Evolutionary conservation across 2,888 invertebrate genomes (phyloP).

Genomic region (Drosophila neotestacea): DNA sequence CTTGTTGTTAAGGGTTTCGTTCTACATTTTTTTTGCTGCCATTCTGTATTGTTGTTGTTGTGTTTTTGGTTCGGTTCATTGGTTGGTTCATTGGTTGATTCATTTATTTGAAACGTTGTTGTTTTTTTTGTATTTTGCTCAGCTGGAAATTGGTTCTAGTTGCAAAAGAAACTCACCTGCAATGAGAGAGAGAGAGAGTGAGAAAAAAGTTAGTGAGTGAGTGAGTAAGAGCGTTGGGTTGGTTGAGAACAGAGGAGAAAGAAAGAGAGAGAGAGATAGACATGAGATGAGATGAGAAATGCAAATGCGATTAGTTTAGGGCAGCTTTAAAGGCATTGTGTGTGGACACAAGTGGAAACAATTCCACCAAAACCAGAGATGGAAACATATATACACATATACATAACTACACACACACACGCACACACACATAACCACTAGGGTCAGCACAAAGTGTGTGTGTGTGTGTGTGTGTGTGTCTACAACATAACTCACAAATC

Average conservation of each 20-base stretch:
- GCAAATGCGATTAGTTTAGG: slow-evolving; percentile 44
- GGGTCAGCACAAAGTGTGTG: background rate
- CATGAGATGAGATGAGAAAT: slow-evolving; percentile 13
- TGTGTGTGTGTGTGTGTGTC: slow-evolving; percentile 39
- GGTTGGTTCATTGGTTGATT: slow-evolving; percentile 25
- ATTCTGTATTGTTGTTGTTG: background rate
- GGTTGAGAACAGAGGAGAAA: background rate
- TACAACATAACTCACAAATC: slow-evolving; percentile 72
- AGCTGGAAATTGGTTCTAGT: slow-evolving; percentile 36
- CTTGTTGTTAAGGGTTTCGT: slow-evolving; percentile 14
- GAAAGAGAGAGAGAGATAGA: background rate
- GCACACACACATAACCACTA: slow-evolving; percentile 1
- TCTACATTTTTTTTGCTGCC: background rate
- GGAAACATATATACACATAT: slow-evolving; percentile 10
- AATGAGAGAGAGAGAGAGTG: slow-evolving; percentile 24
- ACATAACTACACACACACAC: background rate
- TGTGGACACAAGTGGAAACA: slow-evolving; percentile 27
- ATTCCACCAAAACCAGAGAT: slow-evolving; percentile 18
- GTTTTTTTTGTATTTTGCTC: slow-evolving; percentile 3
- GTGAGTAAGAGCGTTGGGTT: background rate
- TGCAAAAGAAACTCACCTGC: slow-evolving; percentile 52
- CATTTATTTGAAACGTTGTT: slow-evolving; percentile 3
- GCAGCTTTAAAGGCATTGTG: slow-evolving; percentile 16
- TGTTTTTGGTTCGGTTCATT: background rate
- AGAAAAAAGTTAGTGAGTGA: background rate